Evolutionary conservation across 2,113 vertebrate species (phyloP).

Genomic region (Cyprinus carpio): DNA sequence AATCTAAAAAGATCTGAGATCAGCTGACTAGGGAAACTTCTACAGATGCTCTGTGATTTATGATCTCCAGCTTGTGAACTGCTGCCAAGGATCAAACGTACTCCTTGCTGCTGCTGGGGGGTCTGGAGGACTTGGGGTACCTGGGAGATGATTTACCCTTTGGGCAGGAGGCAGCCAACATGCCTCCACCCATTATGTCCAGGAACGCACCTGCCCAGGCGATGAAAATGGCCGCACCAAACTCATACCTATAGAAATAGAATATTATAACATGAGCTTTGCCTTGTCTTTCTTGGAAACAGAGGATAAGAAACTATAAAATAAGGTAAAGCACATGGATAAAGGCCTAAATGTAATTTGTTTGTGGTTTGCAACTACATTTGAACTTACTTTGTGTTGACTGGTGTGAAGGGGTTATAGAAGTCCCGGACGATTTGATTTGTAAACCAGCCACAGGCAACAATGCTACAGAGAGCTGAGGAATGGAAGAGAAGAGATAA

Average conservation of each 20-base stretch:
- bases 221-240: conserved; percentile 86
- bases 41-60: not conserved
- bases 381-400: conserved; percentile 82
- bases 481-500: not conserved
- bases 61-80: not conserved
- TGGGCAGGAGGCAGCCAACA: conserved; percentile 84
- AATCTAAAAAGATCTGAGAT: conserved; percentile 24
- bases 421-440: conserved; percentile 83
- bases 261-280: not conserved
- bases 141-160: conserved; percentile 60
- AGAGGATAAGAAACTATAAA: not conserved
- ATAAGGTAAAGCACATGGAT: not conserved
- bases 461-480: conserved; percentile 77
- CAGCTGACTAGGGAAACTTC: conserved; percentile 34
- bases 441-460: conserved; percentile 84
- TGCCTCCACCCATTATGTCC: conserved; percentile 76
- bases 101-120: conserved; percentile 77
- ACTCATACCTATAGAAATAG: conserved; percentile 80
- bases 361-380: not conserved
- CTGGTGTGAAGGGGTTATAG: conserved; percentile 77
- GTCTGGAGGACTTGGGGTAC: conserved; percentile 74
- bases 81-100: conserved; percentile 74
- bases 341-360: not conserved
- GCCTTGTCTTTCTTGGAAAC: not conserved
- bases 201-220: conserved; percentile 84